phyloP scores from a whole-genome alignment of 2,797 vertebrate genomes.

The Dryobates pubescens region DNA sequence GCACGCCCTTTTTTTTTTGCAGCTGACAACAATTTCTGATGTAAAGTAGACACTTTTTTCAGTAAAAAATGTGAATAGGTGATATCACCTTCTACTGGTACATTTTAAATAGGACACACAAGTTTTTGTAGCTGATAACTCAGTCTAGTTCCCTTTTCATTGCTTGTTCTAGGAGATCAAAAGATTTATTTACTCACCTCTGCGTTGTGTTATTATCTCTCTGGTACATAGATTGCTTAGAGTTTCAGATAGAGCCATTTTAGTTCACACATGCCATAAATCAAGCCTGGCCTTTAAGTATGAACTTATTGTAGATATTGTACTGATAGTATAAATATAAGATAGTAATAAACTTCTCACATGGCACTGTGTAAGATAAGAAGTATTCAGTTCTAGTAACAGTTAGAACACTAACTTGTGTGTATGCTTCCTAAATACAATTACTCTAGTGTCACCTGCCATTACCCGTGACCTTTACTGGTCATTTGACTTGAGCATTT shows the following conservation, averaged over 20 bases:
- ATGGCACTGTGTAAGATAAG: background rate
- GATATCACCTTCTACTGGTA: background rate
- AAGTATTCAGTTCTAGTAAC: background rate
- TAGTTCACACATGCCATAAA: background rate
- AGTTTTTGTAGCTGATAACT: background rate
- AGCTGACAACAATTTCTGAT: background rate
- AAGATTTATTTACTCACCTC: background rate
- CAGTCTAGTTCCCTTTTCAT: background rate
- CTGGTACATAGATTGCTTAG: background rate
- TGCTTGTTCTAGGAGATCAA: background rate
- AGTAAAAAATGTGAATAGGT: background rate
- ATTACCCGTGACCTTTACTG: background rate
- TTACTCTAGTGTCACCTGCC: background rate
- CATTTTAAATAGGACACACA: background rate
- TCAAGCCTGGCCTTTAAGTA: background rate
- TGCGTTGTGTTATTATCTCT: background rate
- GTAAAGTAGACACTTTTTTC: background rate
- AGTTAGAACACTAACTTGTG: background rate
- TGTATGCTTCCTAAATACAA: background rate
- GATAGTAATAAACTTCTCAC: background rate
- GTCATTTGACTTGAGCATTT: background rate
- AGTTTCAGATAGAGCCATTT: background rate
- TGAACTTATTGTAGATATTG: background rate
- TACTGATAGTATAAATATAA: background rate
- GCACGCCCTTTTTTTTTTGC: background rate